phyloP scores from a whole-genome alignment of 1,140 invertebrate genomes.

The Panagrolaimus sp. region DNA sequence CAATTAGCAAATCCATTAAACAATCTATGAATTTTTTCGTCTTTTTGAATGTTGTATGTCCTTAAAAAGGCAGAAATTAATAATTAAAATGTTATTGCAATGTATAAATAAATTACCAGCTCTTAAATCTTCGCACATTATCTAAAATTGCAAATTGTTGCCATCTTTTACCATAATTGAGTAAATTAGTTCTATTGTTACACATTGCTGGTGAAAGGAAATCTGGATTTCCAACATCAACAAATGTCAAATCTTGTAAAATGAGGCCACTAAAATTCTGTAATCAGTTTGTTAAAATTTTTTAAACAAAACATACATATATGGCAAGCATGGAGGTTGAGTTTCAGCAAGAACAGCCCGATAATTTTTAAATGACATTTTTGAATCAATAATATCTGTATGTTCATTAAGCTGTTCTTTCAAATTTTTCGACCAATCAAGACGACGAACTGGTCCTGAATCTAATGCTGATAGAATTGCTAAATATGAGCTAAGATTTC shows the following conservation, averaged over 20 bases:
- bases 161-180: slow-evolving; percentile 35
- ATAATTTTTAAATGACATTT: slow-evolving; percentile 88
- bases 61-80: slow-evolving; percentile 18
- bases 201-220: slow-evolving; percentile 12
- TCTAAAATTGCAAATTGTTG: slow-evolving; percentile 36
- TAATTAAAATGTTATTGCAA: background rate
- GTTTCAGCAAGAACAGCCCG: slow-evolving; percentile 84
- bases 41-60: slow-evolving; percentile 30
- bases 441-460: slow-evolving; percentile 82
- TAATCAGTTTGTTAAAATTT: slow-evolving; percentile 9
- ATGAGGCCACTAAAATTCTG: slow-evolving; percentile 75
- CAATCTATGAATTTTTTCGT: slow-evolving; percentile 29
- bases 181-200: slow-evolving; percentile 24
- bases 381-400: slow-evolving; percentile 87
- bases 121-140: slow-evolving; percentile 26
- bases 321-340: slow-evolving; percentile 92
- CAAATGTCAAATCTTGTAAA: slow-evolving; percentile 95
- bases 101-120: slow-evolving; percentile 12
- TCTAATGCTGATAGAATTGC: slow-evolving; percentile 90
- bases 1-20: slow-evolving; percentile 26
- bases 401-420: slow-evolving; percentile 79
- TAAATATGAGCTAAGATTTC: slow-evolving; percentile 97
- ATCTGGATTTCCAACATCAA: slow-evolving; percentile 77
- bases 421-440: slow-evolving; percentile 87
- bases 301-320: slow-evolving; percentile 67